Percentiles rank a stretch among this genome's conserved stretches.
Evolutionary conservation across 2,113 vertebrate genomes (phyloP).

Genomic region (Pterophyllum scalare): DNA sequence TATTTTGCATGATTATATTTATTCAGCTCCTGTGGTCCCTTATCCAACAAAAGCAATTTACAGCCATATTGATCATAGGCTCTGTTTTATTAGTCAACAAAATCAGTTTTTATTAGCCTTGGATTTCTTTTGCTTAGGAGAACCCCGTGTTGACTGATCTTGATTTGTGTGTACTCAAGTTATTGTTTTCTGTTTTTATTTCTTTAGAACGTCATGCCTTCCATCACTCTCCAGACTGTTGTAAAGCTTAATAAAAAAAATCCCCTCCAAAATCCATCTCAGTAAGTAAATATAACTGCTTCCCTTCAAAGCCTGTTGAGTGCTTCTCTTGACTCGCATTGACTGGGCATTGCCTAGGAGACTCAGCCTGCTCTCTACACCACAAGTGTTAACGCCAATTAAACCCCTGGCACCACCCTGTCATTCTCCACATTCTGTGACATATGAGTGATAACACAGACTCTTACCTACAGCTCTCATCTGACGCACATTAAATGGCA

Average conservation of each 20-base stretch:
- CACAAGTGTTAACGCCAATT: slow-evolving; percentile 77
- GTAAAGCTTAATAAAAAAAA: slow-evolving; percentile 43
- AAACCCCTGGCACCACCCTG: slow-evolving; percentile 73
- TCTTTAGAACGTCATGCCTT: slow-evolving; percentile 40
- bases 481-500: slow-evolving; percentile 88
- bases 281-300: slow-evolving; percentile 72
- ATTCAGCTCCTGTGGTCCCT: slow-evolving; percentile 48
- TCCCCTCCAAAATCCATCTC: slow-evolving; percentile 39
- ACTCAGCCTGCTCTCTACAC: slow-evolving; percentile 41
- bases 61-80: slow-evolving; percentile 62
- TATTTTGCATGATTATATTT: slow-evolving; percentile 71
- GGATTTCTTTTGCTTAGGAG: slow-evolving; percentile 36
- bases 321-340: slow-evolving; percentile 70
- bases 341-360: slow-evolving; percentile 71
- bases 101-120: slow-evolving; percentile 56
- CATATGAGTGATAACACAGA: slow-evolving; percentile 87
- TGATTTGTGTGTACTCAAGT: slow-evolving; percentile 54
- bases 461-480: slow-evolving; percentile 84
- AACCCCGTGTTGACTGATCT: slow-evolving; percentile 49
- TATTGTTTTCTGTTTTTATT: slow-evolving; percentile 68
- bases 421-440: slow-evolving; percentile 73
- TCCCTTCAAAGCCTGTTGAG: slow-evolving; percentile 70
- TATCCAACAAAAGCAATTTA: slow-evolving; percentile 67
- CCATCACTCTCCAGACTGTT: slow-evolving; percentile 49
- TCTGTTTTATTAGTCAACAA: slow-evolving; percentile 66